A percentile compares a stretch with the other conserved stretches of the same genome.
Conservation (phyloP, 2,888 invertebrate genomes). For the Calameuta filiformis region DNA sequence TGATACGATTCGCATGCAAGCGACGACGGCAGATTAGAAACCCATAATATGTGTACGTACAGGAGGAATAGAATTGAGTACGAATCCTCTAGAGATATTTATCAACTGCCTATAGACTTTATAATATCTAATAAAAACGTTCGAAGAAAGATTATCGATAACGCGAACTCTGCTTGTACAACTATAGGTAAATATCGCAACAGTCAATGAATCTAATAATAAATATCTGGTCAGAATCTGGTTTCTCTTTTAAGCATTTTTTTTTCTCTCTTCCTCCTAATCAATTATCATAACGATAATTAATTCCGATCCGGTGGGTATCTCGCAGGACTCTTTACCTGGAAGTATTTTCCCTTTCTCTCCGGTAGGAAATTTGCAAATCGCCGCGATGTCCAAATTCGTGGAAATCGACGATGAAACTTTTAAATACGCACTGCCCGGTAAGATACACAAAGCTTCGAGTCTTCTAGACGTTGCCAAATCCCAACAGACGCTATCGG, state of each 20-base stretch:
- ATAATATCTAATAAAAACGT: neutral
- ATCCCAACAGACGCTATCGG: neutral
- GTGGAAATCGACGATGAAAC: neutral
- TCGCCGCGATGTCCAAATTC: too few relatives aligned
- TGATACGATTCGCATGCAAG: neutral
- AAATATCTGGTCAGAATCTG: neutral
- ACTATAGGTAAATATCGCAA: neutral
- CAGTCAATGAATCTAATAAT: neutral
- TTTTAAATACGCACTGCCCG: neutral
- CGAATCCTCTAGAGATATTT: neutral
- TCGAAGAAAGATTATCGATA: neutral
- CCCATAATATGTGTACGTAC: neutral
- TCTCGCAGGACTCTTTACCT: neutral
- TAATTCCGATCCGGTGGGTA: neutral
- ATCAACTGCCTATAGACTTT: neutral
- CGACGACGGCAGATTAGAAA: neutral
- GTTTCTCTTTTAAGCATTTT: neutral
- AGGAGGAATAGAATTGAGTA: neutral
- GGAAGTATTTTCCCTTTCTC: neutral
- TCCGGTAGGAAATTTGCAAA: too few relatives aligned
- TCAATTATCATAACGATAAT: neutral
- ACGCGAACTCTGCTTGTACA: neutral
- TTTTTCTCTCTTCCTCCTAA: neutral
- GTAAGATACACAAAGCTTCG: neutral
- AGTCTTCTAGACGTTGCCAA: neutral